phyloP scores from a whole-genome alignment of 1,140 invertebrate genomes.

The Euschistus heros region DNA sequence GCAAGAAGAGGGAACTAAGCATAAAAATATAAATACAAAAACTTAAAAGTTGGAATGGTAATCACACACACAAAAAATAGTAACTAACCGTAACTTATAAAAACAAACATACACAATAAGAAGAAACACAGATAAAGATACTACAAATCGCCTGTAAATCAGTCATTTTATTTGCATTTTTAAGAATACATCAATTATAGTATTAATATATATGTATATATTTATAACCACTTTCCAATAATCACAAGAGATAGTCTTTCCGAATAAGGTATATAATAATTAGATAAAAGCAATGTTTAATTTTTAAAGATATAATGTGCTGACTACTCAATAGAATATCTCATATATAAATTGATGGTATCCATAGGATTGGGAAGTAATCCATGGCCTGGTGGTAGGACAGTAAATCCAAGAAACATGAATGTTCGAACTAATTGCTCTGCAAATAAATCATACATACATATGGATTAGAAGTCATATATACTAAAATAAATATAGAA shows the following conservation, averaged over 20 bases:
- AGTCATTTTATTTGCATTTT: slow-evolving; percentile 6
- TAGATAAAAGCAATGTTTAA: neutral
- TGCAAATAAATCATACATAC: slow-evolving; percentile 37
- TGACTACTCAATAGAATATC: slow-evolving; percentile 62
- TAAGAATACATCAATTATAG: neutral
- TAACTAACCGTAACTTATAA: neutral
- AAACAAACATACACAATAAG: neutral
- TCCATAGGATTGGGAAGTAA: slow-evolving; percentile 51
- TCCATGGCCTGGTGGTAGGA: slow-evolving; percentile 70
- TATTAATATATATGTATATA: neutral
- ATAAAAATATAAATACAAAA: neutral
- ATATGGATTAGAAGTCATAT: no score
- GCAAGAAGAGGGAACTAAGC: neutral
- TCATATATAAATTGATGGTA: slow-evolving; percentile 62
- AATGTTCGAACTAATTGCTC: slow-evolving; percentile 81
- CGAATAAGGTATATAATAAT: neutral
- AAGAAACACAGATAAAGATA: neutral
- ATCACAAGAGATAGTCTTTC: slow-evolving; percentile 7
- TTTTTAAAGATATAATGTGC: slow-evolving; percentile 11
- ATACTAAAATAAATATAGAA: no score
- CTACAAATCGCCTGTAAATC: slow-evolving; percentile 8
- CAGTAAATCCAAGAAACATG: slow-evolving; percentile 90
- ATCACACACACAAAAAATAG: slow-evolving; percentile 5
- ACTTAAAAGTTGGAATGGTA: neutral
- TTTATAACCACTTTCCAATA: neutral